Evolutionary conservation across 2,888 invertebrate species (phyloP), one percentile per base, ranked within the genome.

Genomic region (Rotaria socialis): DNA sequence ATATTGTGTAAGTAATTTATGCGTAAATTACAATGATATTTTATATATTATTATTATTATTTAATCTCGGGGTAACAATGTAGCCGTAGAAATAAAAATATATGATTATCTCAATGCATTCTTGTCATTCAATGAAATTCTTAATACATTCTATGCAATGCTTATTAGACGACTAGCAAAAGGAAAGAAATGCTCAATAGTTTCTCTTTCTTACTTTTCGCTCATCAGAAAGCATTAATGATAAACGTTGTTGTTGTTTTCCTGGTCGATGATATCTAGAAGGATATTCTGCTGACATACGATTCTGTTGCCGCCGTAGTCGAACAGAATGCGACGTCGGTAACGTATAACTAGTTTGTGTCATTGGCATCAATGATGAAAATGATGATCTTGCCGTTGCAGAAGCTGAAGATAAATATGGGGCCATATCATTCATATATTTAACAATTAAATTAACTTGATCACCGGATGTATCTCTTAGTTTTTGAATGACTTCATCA

Each of bases 381-480:
- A 80, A n/a, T 24, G 80, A 80, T 80, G 80, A 80, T 47, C 47
- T 43, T 47, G 24, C 24, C 24, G 67, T 67, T 80, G 80, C 24
- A 14, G 47, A 6, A n/a, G 43, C 24, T 47, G 43, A 47, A 47
- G 22, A n/a, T 47, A 80, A 47, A 80, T 47, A 80, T 47, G 80
- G 80, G 1, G 80, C 80, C 47, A 80, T 80, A 24, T 47, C 22
- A 47, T 43, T 80, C 80, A 80, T 80, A 80, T 80, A 80, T 80
- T 47, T 4, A 43, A 80, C 80, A 80, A 24, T 80, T 43, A 80
- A 47, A 80, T 11, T 10, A 80, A 80, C 47, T 47, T 80, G 24
- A 80, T 80, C 47, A 47, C 24, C 47, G 24, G 80, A 47, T 35
- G 35, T 35, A 47, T 22, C 47, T 47, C 80, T 47, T 47, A 80